Conservation (phyloP, 2,888 invertebrate genomes). For the Gymnosoma rotundatum region DNA sequence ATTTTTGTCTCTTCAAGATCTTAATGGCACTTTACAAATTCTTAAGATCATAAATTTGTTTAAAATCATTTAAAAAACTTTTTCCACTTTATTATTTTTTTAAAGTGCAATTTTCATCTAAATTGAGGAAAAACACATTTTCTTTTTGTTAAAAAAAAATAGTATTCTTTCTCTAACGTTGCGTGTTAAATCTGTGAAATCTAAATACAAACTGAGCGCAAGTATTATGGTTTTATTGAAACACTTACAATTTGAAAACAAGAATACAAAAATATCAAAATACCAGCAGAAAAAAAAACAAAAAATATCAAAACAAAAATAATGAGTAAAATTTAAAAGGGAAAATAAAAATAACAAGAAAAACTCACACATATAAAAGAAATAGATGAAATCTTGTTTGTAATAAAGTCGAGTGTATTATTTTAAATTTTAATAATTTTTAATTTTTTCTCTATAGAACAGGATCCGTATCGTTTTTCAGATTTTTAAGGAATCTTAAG, state of each 20-base stretch:
- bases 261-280: constrained; percentile 74
- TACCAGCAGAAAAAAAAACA: constrained; percentile 9
- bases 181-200: constrained; percentile 77
- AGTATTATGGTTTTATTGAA: constrained; percentile 69
- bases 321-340: constrained; percentile 41
- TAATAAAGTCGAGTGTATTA: neutral
- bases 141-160: neutral
- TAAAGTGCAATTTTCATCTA: constrained; percentile 10
- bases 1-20: neutral
- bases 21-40: constrained; percentile 47
- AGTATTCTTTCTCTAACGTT: constrained; percentile 41
- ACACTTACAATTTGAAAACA: constrained; percentile 74
- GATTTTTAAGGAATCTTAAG: too few relatives aligned
- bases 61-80: neutral
- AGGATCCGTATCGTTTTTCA: too few relatives aligned
- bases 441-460: too few relatives aligned
- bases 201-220: constrained; percentile 78
- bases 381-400: neutral
- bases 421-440: constrained; percentile 7
- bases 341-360: constrained; percentile 20
- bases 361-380: constrained; percentile 16
- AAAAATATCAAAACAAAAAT: constrained; percentile 33
- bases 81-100: neutral
- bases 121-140: constrained; percentile 40
- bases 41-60: constrained; percentile 15